These are phyloP conservation scores for Eristalis arbustorum DNA, from an alignment of 2,888 invertebrate genomes.

Conservation along the genomic window DNA sequence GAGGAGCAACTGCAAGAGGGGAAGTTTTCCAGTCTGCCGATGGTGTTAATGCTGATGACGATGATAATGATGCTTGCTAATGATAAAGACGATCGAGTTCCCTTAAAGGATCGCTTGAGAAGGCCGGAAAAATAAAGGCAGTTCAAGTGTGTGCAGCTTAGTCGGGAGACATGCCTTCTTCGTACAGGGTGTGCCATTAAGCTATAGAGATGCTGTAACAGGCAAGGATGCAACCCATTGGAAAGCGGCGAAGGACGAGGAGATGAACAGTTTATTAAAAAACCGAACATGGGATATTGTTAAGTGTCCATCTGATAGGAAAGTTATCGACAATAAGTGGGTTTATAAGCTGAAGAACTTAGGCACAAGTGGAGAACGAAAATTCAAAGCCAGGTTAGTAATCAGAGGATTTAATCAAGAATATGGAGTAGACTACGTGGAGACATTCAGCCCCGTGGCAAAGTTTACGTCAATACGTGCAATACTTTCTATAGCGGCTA, in stretches of 20 bases:
- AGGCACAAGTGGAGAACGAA: background rate
- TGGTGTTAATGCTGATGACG: background rate
- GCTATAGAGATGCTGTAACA: conserved; percentile 2
- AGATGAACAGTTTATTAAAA: conserved; percentile 39
- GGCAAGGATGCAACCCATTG: background rate
- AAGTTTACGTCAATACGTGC: too few relatives aligned
- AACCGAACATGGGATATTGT: conserved; percentile 64
- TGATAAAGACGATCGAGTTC: background rate
- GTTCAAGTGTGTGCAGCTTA: too few relatives aligned
- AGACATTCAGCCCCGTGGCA: conserved; percentile 75
- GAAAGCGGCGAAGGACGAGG: conserved; percentile 41
- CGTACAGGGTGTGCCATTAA: too few relatives aligned
- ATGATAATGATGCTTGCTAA: background rate
- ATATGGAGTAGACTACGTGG: conserved; percentile 73
- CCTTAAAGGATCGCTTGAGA: background rate
- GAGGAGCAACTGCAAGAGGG: background rate
- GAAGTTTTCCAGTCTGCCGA: background rate
- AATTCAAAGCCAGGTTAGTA: too few relatives aligned
- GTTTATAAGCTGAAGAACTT: conserved; percentile 71
- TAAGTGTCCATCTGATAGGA: conserved; percentile 45
- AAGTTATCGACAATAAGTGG: conserved; percentile 72
- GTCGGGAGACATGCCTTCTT: too few relatives aligned
- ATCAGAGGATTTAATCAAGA: conserved; percentile 73
- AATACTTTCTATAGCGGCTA: too few relatives aligned
- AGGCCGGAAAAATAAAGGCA: too few relatives aligned